A percentile compares a stretch with the other conserved stretches of the same genome.
Conservation (phyloP, 2,888 invertebrate genomes). For the Cabera pusaria region DNA sequence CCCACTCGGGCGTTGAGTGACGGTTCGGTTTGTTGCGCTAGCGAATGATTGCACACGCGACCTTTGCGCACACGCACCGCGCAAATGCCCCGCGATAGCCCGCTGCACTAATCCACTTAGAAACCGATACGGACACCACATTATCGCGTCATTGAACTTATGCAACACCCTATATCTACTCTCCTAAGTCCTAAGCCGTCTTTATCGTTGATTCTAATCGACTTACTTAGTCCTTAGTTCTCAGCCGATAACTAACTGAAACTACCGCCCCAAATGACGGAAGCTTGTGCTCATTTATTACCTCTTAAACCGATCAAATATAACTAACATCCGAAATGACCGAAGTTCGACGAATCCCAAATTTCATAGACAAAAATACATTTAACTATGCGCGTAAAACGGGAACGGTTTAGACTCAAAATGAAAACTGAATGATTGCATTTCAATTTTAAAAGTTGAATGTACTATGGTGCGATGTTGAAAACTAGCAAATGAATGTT, state of each 20-base stretch:
- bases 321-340: conserved; percentile 11
- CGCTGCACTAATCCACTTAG: conserved; percentile 58
- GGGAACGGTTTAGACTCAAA: conserved; percentile 35
- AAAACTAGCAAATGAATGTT: conserved; percentile 27
- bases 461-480: conserved; percentile 27
- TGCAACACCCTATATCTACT: conserved; percentile 8
- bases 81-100: conserved; percentile 56
- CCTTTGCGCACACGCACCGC: conserved; percentile 56
- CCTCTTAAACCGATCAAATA: conserved; percentile 16
- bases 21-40: conserved; percentile 40
- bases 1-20: conserved; percentile 38
- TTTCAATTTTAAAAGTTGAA: conserved; percentile 35
- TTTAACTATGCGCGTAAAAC: conserved; percentile 38
- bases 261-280: conserved; percentile 2
- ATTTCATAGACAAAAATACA: conserved; percentile 39
- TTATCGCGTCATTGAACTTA: conserved; percentile 48
- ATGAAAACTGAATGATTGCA: conserved; percentile 40
- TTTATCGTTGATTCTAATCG: neutral
- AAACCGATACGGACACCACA: conserved; percentile 40
- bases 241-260: neutral
- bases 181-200: conserved; percentile 4
- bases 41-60: conserved; percentile 49
- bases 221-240: neutral
- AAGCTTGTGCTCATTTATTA: conserved; percentile 2
- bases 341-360: conserved; percentile 28